These are phyloP conservation scores for Bellardia bayeri DNA, from an alignment of 2,888 invertebrate species.

Conservation along the genomic window DNA sequence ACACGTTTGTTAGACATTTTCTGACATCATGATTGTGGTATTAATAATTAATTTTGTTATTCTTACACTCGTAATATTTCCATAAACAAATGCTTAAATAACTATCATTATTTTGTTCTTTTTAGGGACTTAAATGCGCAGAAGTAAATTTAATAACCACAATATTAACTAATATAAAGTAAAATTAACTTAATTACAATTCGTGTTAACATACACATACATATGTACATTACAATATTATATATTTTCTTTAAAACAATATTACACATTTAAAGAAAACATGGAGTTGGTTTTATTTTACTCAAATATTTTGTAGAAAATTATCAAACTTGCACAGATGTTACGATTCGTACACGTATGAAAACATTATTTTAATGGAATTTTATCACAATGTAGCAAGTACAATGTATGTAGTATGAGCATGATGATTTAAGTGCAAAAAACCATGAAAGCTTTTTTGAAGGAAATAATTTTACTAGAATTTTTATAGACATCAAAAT, in stretches of 20 bases:
- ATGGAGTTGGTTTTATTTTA: slow-evolving; percentile 19
- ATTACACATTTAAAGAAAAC: neutral
- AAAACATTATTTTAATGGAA: slow-evolving; percentile 53
- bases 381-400: slow-evolving; percentile 36
- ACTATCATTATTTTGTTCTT: neutral
- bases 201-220: neutral
- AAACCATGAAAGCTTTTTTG: slow-evolving; percentile 41
- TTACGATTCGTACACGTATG: slow-evolving; percentile 4
- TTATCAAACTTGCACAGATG: slow-evolving; percentile 31
- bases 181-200: neutral
- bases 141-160: neutral
- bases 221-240: neutral
- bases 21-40: neutral
- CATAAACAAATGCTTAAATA: too few species aligned
- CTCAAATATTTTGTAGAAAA: neutral
- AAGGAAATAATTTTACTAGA: slow-evolving; percentile 44
- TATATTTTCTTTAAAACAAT: neutral
- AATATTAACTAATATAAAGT: neutral
- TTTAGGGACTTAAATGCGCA: neutral
- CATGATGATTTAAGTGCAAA: slow-evolving; percentile 37
- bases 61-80: neutral
- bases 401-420: slow-evolving; percentile 23
- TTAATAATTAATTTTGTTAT: neutral
- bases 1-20: too few species aligned
- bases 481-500: slow-evolving; percentile 41